Percentiles rank a stretch among this genome's conserved stretches.
Evolutionary conservation across 1,140 invertebrate genomes (phyloP).

Genomic region (Formica selysi): DNA sequence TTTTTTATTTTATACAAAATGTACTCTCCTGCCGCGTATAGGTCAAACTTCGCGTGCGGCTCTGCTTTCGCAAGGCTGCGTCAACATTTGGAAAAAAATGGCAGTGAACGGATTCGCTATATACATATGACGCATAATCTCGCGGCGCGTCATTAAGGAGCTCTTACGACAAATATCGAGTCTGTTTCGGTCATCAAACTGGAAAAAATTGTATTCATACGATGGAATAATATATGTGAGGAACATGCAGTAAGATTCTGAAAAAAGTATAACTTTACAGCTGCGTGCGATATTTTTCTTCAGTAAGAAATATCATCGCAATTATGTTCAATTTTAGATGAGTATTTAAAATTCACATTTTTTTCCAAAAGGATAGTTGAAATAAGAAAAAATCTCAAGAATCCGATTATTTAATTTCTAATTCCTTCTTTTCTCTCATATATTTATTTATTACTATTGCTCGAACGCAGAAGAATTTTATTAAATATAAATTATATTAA

Average conservation of each 20-base stretch:
- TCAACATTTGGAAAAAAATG: slow-evolving; percentile 56
- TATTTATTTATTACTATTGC: not conserved
- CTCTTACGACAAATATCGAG: not conserved
- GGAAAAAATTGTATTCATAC: slow-evolving; percentile 24
- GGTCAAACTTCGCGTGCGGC: slow-evolving; percentile 69
- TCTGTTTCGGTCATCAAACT: slow-evolving; percentile 16
- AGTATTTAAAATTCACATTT: not conserved
- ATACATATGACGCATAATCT: slow-evolving; percentile 39
- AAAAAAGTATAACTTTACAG: not conserved
- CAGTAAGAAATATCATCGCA: not conserved
- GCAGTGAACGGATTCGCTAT: not conserved
- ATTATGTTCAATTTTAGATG: not conserved
- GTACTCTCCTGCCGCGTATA: slow-evolving; percentile 72
- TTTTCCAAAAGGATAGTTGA: too few relatives aligned
- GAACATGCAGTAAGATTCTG: not conserved
- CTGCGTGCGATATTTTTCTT: not conserved
- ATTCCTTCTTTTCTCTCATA: not conserved
- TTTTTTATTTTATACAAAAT: slow-evolving; percentile 54
- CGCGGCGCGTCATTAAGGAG: not conserved
- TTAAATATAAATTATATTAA: not conserved
- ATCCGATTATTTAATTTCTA: not conserved
- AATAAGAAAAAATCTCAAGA: not conserved
- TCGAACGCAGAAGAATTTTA: not conserved
- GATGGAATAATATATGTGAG: slow-evolving; percentile 3
- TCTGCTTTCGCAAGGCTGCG: slow-evolving; percentile 67